Evolutionary conservation across 2,113 vertebrate species (phyloP).

Genomic region (human (Homo sapiens)): DNA sequence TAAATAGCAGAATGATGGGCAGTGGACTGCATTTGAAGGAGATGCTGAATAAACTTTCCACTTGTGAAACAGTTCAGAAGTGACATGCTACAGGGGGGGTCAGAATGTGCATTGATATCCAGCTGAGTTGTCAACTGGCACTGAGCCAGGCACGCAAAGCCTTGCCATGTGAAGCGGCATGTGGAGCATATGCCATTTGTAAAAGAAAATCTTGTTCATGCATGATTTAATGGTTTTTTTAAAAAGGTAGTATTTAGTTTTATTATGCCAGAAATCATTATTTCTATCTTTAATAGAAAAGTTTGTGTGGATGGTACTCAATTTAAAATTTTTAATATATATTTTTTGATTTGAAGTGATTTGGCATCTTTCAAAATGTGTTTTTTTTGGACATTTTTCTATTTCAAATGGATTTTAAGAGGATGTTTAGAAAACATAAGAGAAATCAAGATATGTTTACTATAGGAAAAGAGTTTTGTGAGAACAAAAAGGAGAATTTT

Average conservation of each 20-base stretch:
- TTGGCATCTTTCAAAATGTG: slow-evolving; percentile 49
- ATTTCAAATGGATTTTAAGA: slow-evolving; percentile 29
- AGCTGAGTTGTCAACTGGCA: slow-evolving; percentile 96
- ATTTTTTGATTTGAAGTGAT: slow-evolving; percentile 56
- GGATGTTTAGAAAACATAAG: slow-evolving; percentile 25
- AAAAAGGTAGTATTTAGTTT: slow-evolving; percentile 65
- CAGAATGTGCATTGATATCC: slow-evolving; percentile 92
- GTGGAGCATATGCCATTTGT: slow-evolving; percentile 89
- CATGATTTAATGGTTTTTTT: slow-evolving; percentile 83
- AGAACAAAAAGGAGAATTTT: slow-evolving; percentile 6
- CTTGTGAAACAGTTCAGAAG: slow-evolving; percentile 93
- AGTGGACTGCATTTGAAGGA: slow-evolving; percentile 88
- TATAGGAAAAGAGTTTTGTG: slow-evolving; percentile 2
- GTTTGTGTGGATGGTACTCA: background rate
- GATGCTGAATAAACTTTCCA: slow-evolving; percentile 98
- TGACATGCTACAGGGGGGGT: slow-evolving; percentile 90
- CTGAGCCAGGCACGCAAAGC: slow-evolving; percentile 93
- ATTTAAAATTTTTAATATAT: slow-evolving; percentile 18
- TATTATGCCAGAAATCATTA: slow-evolving; percentile 73
- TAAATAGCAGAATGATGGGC: slow-evolving; percentile 90
- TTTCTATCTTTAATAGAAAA: slow-evolving; percentile 66
- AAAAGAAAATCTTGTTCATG: slow-evolving; percentile 86
- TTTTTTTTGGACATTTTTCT: slow-evolving; percentile 21
- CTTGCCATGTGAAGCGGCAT: slow-evolving; percentile 85
- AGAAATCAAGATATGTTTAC: background rate